Conservation (phyloP, 2,797 vertebrate species). For the Prunella strophiata region DNA sequence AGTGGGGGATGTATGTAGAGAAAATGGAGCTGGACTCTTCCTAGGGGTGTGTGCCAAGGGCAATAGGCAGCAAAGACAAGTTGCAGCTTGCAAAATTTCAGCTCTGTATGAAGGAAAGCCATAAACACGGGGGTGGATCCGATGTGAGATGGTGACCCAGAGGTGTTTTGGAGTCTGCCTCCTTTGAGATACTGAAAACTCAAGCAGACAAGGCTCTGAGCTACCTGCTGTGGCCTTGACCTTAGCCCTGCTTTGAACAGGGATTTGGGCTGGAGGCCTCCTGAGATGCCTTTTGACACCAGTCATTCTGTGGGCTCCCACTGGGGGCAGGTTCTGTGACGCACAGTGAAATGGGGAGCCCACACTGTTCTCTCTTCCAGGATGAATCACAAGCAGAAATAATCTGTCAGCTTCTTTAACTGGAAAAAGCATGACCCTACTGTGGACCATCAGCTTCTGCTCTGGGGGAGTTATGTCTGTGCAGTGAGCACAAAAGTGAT, state of each 20-base stretch:
- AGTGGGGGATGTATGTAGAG: not conserved
- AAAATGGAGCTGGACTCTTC: not conserved
- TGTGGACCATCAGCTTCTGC: not conserved
- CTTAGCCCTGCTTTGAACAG: not conserved
- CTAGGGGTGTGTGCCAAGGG: not conserved
- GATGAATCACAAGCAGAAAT: not conserved
- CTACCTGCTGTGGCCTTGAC: not conserved
- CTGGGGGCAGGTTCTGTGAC: not conserved
- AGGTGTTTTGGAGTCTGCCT: not conserved
- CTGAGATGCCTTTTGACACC: not conserved
- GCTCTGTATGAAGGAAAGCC: not conserved
- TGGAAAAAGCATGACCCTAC: not conserved
- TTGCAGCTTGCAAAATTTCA: not conserved
- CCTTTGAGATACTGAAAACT: not conserved
- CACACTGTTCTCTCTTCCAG: not conserved
- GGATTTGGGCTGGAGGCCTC: not conserved
- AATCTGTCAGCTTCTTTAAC: not conserved
- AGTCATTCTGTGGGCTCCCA: not conserved
- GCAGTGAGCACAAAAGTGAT: not conserved
- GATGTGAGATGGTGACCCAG: not conserved
- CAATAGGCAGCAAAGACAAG: not conserved
- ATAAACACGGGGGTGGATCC: not conserved
- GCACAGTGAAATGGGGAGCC: not conserved
- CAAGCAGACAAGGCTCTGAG: accelerated
- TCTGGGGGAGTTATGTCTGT: not conserved